These are phyloP conservation scores for Chaetops frenatus DNA, from an alignment of 2,113 vertebrate species.

Conservation along the genomic window DNA sequence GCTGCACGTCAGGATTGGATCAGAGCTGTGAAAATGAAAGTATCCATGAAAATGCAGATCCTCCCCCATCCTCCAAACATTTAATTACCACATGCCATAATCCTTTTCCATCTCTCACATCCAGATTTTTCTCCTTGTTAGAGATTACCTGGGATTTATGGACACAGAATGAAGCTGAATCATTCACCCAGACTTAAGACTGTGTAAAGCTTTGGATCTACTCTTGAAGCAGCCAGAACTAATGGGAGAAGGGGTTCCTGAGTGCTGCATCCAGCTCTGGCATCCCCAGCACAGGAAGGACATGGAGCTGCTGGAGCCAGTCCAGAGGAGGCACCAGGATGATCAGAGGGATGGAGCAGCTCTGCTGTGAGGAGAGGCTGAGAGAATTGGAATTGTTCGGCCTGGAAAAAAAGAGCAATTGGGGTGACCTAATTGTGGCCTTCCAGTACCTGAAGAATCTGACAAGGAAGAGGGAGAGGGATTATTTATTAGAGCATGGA, in stretches of 20 bases:
- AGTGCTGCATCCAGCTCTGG: background rate
- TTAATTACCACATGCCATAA: background rate
- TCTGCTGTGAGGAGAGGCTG: background rate
- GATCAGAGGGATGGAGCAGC: background rate
- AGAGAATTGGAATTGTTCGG: background rate
- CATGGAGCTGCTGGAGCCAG: rapidly evolving
- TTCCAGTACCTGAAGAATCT: background rate
- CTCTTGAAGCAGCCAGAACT: background rate
- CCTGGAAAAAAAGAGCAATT: background rate
- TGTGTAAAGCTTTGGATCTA: background rate
- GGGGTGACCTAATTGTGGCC: background rate
- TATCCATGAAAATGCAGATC: background rate
- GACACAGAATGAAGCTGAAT: background rate
- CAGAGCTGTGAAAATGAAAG: background rate
- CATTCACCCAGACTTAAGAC: background rate
- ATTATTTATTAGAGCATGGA: background rate
- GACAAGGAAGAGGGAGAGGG: background rate
- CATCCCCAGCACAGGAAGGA: background rate
- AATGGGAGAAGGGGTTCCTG: background rate
- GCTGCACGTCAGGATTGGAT: background rate
- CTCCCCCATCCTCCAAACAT: background rate
- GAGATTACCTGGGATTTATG: rapidly evolving
- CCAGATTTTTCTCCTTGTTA: background rate
- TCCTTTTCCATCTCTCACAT: background rate
- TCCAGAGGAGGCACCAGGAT: background rate